phyloP scores from a whole-genome alignment of 1,140 invertebrate genomes.

The Drosophila rhopaloa region DNA sequence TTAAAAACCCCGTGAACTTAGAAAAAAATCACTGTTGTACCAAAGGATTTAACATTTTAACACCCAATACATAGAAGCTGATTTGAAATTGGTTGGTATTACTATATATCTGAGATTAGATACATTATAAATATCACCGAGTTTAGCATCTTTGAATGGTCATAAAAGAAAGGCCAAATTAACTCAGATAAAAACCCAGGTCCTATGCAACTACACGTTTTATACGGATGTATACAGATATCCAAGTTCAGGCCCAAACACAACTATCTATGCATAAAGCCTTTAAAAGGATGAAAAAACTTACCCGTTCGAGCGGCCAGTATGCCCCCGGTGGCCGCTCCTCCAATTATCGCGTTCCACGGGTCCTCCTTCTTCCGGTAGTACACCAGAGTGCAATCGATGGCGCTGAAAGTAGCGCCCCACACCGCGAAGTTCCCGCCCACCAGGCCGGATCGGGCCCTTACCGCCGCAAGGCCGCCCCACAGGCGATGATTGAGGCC shows the following conservation, averaged over 20 bases:
- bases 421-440: constrained; percentile 67
- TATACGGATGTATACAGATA: too few relatives aligned
- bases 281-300: not conserved
- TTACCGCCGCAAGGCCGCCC: constrained; percentile 41
- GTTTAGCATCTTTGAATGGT: too few relatives aligned
- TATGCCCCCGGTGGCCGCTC: constrained; percentile 59
- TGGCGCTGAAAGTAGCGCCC: constrained; percentile 63
- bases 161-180: too few relatives aligned
- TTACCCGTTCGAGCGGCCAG: constrained; percentile 61
- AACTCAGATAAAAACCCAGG: too few relatives aligned
- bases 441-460: constrained; percentile 34
- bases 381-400: constrained; percentile 61
- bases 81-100: too few relatives aligned
- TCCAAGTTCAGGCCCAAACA: too few relatives aligned
- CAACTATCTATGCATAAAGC: not conserved
- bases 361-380: constrained; percentile 63
- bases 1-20: too few relatives aligned
- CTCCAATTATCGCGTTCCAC: constrained; percentile 68
- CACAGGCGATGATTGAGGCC: constrained; percentile 47
- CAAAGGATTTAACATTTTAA: too few relatives aligned
- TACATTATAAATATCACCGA: too few relatives aligned
- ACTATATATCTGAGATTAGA: too few relatives aligned
- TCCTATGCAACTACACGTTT: too few relatives aligned
- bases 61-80: too few relatives aligned
- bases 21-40: not conserved